These are phyloP conservation scores for Neoseiulus cucumeris DNA, from an alignment of 1,140 invertebrate species.

Conservation along the genomic window DNA sequence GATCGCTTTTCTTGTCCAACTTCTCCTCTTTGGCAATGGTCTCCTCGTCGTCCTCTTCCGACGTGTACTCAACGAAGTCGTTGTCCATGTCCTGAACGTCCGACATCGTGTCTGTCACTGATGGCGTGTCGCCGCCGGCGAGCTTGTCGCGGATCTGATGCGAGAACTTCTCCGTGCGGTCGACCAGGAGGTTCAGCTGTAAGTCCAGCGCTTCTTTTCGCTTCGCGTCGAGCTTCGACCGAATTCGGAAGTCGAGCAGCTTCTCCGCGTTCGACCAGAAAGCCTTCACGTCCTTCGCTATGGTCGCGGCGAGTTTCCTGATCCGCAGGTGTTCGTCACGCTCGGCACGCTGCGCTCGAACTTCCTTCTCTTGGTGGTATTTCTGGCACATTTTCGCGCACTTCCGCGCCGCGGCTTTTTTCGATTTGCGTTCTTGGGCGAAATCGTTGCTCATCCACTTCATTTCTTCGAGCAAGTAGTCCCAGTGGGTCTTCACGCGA, in stretches of 20 bases:
- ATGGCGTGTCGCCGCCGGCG: conserved; percentile 26
- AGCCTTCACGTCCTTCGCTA: conserved; percentile 76
- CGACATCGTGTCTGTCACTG: conserved; percentile 13
- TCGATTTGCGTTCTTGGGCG: conserved; percentile 91
- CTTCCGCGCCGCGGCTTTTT: conserved; percentile 82
- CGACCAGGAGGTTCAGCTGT: conserved; percentile 93
- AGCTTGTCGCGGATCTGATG: conserved; percentile 25
- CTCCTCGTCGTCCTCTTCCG: conserved; percentile 73
- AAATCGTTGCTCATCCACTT: conserved; percentile 93
- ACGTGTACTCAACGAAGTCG: conserved; percentile 14
- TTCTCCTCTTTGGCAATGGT: conserved; percentile 82
- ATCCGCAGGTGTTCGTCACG: conserved; percentile 71
- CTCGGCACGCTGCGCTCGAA: conserved; percentile 65
- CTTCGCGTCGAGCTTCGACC: conserved; percentile 75
- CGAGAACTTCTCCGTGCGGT: conserved; percentile 95
- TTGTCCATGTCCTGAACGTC: conserved; percentile 14
- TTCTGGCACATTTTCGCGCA: conserved; percentile 64
- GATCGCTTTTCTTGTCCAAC: conserved; percentile 33
- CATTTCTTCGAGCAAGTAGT: conserved; percentile 96
- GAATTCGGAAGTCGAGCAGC: conserved; percentile 84
- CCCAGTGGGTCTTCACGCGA: conserved; percentile 87
- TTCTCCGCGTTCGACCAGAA: conserved; percentile 96
- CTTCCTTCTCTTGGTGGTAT: conserved; percentile 81
- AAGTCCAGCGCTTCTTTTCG: conserved; percentile 86
- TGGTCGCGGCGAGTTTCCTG: conserved; percentile 61